Percentiles rank a stretch among this genome's conserved stretches.
phyloP scores from a whole-genome alignment of 2,888 invertebrate species.

The Athetis lepigone region DNA sequence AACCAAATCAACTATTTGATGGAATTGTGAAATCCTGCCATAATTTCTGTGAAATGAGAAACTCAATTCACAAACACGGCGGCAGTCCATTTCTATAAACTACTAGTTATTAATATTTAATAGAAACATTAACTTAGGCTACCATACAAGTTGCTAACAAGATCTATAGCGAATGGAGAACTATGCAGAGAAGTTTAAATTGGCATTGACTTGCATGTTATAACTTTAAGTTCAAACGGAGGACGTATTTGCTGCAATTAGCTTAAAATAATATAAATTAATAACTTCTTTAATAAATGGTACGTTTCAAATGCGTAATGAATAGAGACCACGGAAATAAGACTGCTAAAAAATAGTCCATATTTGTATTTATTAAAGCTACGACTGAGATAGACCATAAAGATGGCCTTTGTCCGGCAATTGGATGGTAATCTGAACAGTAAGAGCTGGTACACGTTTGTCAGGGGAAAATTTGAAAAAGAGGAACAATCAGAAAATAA shows the following conservation, averaged over 20 bases:
- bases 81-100: neutral
- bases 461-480: no score
- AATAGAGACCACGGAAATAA: no score
- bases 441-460: no score
- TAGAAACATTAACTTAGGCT: conserved; percentile 18
- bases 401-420: no score
- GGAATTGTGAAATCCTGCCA: neutral
- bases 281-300: no score
- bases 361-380: no score
- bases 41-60: neutral
- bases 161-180: conserved; percentile 17
- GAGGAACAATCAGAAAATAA: no score
- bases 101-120: conserved; percentile 15
- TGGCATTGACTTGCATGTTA: conserved; percentile 31
- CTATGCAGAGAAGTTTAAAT: conserved; percentile 48
- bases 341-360: no score
- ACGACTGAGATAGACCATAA: no score
- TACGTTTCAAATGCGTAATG: no score
- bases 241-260: neutral
- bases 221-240: conserved; percentile 1
- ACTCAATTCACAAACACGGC: neutral
- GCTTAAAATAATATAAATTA: neutral
- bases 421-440: no score
- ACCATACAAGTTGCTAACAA: conserved; percentile 38
- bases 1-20: neutral